Percentiles rank a stretch among this genome's conserved stretches.
phyloP scores from a whole-genome alignment of 2,797 vertebrate species.

The Sebastolobus alascanus region DNA sequence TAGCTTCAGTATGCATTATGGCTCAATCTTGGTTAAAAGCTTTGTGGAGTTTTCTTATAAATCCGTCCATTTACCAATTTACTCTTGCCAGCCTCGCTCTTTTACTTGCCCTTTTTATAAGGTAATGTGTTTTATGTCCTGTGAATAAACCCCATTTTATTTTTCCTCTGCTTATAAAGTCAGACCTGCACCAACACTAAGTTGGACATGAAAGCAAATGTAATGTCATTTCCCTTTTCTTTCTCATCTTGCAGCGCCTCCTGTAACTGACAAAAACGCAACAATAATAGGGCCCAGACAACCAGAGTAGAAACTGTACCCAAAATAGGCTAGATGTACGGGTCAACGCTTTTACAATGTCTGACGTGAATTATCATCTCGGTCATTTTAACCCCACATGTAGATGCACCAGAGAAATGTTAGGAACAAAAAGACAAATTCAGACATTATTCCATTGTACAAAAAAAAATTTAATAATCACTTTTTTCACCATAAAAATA shows the following conservation, averaged over 20 bases:
- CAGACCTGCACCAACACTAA: neutral
- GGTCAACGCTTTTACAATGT: too few species aligned
- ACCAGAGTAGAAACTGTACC: neutral
- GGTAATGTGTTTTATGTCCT: too few species aligned
- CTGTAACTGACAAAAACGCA: neutral
- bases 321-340: neutral
- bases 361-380: neutral
- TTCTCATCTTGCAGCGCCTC: neutral
- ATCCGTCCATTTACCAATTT: neutral
- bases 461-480: slow-evolving; percentile 66
- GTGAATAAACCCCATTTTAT: neutral
- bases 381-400: neutral
- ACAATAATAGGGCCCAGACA: neutral
- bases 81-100: neutral
- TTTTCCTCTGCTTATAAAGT: neutral
- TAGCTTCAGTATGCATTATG: neutral
- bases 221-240: neutral
- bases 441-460: slow-evolving; percentile 19
- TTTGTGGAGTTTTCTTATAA: neutral
- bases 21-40: neutral
- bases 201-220: neutral
- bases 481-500: slow-evolving; percentile 54
- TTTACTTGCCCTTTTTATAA: neutral
- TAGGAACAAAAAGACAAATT: slow-evolving; percentile 2
- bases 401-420: neutral